phyloP scores from a whole-genome alignment of 1,140 invertebrate species.

The Nephila pilipes region DNA sequence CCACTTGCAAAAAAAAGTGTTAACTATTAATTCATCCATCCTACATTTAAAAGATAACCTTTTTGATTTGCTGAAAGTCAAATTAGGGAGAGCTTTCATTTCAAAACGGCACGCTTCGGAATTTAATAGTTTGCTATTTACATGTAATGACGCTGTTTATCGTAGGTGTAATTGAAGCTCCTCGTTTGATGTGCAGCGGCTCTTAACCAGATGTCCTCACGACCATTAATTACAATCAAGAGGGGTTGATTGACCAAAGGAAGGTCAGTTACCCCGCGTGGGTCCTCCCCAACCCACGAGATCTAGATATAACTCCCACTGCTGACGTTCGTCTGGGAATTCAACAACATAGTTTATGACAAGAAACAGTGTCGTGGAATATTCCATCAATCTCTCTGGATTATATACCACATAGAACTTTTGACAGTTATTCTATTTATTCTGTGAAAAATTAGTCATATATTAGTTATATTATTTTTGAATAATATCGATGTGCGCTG shows the following conservation, averaged over 20 bases:
- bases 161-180: constrained; percentile 9
- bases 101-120: no score
- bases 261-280: constrained; percentile 16
- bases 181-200: background rate
- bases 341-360: background rate
- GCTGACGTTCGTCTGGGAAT: background rate
- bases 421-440: no score
- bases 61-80: no score
- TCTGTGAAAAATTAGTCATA: background rate
- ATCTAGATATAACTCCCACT: background rate
- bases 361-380: background rate
- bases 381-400: background rate
- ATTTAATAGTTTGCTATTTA: background rate
- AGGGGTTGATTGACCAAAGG: constrained; percentile 41
- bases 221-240: background rate
- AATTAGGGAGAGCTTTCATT: no score
- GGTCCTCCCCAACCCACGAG: constrained; percentile 10
- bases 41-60: no score
- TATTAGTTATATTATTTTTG: no score
- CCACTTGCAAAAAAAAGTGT: no score
- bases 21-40: no score
- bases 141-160: background rate
- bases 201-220: background rate
- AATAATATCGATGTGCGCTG: no score
- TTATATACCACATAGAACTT: no score